A percentile compares a stretch with the other conserved stretches of the same genome.
These are phyloP conservation scores for Panopea generosa DNA, from an alignment of 2,888 invertebrate genomes.

Conservation along the genomic window DNA sequence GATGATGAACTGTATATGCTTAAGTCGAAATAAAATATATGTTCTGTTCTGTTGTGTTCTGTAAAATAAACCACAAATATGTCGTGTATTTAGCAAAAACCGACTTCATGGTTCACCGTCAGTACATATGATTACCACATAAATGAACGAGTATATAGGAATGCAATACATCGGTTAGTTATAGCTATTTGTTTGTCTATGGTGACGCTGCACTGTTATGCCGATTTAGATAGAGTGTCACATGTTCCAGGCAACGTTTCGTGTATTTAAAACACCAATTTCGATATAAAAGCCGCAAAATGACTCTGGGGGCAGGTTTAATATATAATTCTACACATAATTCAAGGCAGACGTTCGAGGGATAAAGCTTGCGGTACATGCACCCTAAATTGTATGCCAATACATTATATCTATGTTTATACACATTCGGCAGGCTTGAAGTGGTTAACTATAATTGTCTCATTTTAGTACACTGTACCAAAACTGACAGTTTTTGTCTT, in stretches of 20 bases:
- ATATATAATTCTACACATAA: constrained; percentile 3
- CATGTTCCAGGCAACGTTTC: constrained; percentile 2
- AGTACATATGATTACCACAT: constrained; percentile 2
- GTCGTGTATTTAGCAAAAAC: constrained; percentile 2
- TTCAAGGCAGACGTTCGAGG: constrained; percentile 1
- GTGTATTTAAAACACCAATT: constrained; percentile 2
- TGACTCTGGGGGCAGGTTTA: neutral
- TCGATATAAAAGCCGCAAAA: neutral
- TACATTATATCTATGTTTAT: neutral
- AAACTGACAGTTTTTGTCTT: constrained; percentile 3
- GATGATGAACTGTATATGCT: too few relatives aligned
- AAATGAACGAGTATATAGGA: constrained; percentile 1
- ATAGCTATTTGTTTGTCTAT: neutral
- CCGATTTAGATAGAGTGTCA: constrained; percentile 2
- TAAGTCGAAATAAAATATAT: constrained; percentile 1
- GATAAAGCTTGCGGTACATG: constrained; percentile 1
- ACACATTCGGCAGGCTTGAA: neutral
- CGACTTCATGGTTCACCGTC: constrained; percentile 1
- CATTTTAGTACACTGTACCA: too few relatives aligned
- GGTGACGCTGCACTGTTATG: neutral
- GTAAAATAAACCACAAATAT: constrained; percentile 3
- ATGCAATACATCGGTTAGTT: constrained; percentile 3
- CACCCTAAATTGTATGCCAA: constrained; percentile 1
- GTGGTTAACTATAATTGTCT: constrained; percentile 1
- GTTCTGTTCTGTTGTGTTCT: too few relatives aligned